These are phyloP conservation scores for Diarsia dahlii DNA, from an alignment of 2,888 invertebrate species.

Conservation along the genomic window DNA sequence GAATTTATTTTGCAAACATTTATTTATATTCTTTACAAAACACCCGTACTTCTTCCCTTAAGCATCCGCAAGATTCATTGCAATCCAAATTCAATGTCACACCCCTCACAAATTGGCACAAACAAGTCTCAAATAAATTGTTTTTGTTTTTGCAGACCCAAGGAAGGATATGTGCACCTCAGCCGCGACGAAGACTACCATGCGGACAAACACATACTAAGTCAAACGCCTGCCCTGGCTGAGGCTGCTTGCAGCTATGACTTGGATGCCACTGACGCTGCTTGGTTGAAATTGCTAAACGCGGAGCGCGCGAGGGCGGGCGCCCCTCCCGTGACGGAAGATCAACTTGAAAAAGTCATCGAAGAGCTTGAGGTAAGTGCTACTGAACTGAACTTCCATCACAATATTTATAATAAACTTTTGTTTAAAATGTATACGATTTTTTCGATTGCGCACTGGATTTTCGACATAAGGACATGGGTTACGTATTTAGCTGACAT, in stretches of 20 bases:
- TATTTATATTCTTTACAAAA: not conserved
- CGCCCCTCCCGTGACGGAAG: slow-evolving; percentile 94
- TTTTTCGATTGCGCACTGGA: not conserved
- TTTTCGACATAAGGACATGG: slow-evolving; percentile 36
- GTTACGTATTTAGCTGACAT: slow-evolving; percentile 10
- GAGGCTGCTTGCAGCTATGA: slow-evolving; percentile 99
- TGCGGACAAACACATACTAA: slow-evolving; percentile 95
- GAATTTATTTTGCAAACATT: not conserved
- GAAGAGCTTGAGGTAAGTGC: slow-evolving; percentile 96
- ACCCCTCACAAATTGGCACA: not conserved
- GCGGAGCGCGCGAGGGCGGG: slow-evolving; percentile 96
- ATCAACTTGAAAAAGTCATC: slow-evolving; percentile 97
- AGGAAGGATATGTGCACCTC: slow-evolving; percentile 97
- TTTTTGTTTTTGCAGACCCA: slow-evolving; percentile 92
- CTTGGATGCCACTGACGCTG: slow-evolving; percentile 97
- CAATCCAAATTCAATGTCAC: not conserved
- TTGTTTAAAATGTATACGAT: not conserved
- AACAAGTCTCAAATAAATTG: not conserved
- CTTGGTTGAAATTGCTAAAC: slow-evolving; percentile 97
- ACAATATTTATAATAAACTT: not conserved
- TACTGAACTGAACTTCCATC: not conserved
- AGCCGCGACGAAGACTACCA: slow-evolving; percentile 96
- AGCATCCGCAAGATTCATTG: not conserved
- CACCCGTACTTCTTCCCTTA: not conserved
- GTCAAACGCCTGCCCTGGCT: slow-evolving; percentile 96